phyloP scores from a whole-genome alignment of 2,888 invertebrate species.

The Cheilosia grossa region DNA sequence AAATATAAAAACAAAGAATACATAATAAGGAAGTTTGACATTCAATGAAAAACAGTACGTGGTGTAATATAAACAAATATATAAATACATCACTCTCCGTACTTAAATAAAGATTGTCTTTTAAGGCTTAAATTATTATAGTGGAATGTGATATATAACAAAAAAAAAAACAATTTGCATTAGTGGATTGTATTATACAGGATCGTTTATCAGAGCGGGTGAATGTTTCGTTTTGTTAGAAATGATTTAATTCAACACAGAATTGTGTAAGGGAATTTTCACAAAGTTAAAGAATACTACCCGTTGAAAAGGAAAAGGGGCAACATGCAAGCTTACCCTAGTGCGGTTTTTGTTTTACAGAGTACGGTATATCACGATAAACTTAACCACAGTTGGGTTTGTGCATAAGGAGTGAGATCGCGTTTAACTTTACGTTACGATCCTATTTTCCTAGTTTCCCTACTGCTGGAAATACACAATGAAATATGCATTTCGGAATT shows the following conservation, averaged over 20 bases:
- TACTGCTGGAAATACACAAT: no score
- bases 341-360: no score
- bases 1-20: conserved; percentile 45
- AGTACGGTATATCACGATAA: no score
- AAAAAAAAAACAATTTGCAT: conserved; percentile 26
- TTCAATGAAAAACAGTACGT: conserved; percentile 42
- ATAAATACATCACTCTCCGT: conserved; percentile 40
- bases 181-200: conserved; percentile 27
- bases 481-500: no score
- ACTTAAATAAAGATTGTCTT: conserved; percentile 61
- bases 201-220: conserved; percentile 18
- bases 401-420: no score
- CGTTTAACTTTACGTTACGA: no score
- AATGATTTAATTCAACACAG: conserved; percentile 3
- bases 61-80: conserved; percentile 35
- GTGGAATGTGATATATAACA: conserved; percentile 62
- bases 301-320: no score
- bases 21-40: conserved; percentile 28
- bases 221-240: conserved; percentile 45
- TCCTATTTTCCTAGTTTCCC: no score
- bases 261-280: no score
- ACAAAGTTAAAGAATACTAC: no score
- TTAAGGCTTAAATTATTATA: conserved; percentile 65
- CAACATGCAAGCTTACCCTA: no score
- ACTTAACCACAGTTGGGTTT: no score